Base-by-base conservation (phyloP, 1,140 invertebrate species). In the Agrypnia vestita region DNA sequence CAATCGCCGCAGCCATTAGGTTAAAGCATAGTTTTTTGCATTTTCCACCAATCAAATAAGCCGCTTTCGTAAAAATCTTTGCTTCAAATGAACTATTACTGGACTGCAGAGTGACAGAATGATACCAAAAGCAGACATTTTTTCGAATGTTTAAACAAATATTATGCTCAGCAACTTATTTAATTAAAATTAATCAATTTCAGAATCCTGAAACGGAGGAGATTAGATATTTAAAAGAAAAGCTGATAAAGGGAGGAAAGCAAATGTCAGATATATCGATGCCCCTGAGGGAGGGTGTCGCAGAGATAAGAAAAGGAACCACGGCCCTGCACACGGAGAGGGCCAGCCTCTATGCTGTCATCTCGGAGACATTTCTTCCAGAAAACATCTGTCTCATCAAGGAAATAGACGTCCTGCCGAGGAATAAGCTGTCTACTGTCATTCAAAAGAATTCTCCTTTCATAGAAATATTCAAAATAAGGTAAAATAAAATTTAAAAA, bases 311-410 rank as follows among this genome's bases (percentile, higher is more conserved):
- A 25, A 47, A 19, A n/a, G 71, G 67, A 4, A 59, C 44, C 4
- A 72, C 55, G 21, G 77, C 77, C 0, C 51, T 61, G 0, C 13
- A 72, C 51, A 46, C 77, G 1, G 67, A 72, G 44, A 35, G 51
- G 19, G 25, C 21, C 8, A 35, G 11, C 15, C 0, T 72, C 35
- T 79, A 79, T 43, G 15, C 64, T n/a, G n/a, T 17, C 17, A 79
- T 79, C 6, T 67, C 67, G 0, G 73, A 59, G 19, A 72, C 51
- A 17, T 79, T 79, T 11, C n/a, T 44, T 1, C 17, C 71, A 3
- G 67, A 79, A n/a, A 49, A 79, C 11, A 79, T 79, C 1, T 79
- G 77, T 25, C 51, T 17, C n/a, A 46, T 79, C 4, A 56, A 72
- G 15, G 53, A 79, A 47, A 62, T 79, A 61, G 64, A 71, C 10